These are phyloP conservation scores for Magallana ariakensis DNA, from an alignment of 1,140 invertebrate species.

Conservation along the genomic window DNA sequence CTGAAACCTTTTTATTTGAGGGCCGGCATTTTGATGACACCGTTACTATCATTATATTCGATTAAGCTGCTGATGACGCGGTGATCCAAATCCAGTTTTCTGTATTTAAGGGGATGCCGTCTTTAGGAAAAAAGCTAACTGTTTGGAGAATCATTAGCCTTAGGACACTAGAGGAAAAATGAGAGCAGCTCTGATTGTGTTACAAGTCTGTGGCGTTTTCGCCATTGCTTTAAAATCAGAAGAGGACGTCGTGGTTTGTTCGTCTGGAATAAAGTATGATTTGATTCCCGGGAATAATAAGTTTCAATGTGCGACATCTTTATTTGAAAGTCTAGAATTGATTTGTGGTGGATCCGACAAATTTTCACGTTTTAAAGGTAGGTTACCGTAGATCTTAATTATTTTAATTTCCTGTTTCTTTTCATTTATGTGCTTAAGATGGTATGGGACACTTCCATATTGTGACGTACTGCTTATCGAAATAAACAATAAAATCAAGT, in stretches of 20 bases:
- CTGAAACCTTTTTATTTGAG: not conserved
- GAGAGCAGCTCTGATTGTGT: not conserved
- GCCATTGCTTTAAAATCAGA: not conserved
- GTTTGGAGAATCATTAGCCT: conserved; percentile 10
- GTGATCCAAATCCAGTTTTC: not conserved
- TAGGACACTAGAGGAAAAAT: not conserved
- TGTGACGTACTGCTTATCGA: no score
- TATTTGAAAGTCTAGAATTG: not conserved
- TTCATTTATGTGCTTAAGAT: no score
- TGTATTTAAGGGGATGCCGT: not conserved
- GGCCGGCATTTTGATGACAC: not conserved
- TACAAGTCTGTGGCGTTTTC: not conserved
- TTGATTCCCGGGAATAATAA: not conserved
- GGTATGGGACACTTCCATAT: no score
- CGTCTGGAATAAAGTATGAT: not conserved
- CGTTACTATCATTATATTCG: not conserved
- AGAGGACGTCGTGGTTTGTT: not conserved
- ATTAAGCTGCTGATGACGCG: not conserved
- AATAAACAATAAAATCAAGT: no score
- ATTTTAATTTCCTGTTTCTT: no score
- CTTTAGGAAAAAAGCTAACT: not conserved
- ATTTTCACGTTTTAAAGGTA: not conserved
- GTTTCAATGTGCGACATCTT: not conserved
- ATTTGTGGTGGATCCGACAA: not conserved
- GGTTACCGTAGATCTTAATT: not conserved